These are phyloP conservation scores for Prinia subflava DNA, from an alignment of 2,113 vertebrate genomes.

Conservation along the genomic window DNA sequence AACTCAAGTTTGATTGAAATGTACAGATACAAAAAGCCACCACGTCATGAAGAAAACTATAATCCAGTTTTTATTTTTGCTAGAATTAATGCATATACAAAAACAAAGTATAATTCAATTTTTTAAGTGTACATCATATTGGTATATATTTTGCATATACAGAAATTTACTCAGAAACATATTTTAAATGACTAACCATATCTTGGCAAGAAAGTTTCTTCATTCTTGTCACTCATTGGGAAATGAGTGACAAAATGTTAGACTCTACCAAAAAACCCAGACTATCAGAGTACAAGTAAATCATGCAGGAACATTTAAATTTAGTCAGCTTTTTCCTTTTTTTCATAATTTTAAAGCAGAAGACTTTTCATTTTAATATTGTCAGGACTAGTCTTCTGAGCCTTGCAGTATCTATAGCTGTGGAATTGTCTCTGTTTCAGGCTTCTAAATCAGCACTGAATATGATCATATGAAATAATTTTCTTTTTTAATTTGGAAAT, in stretches of 20 bases:
- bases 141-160: background rate
- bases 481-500: background rate
- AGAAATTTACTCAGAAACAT: background rate
- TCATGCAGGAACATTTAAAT: background rate
- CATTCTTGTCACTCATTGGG: background rate
- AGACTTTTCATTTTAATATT: background rate
- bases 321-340: background rate
- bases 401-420: background rate
- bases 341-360: background rate
- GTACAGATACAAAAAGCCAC: background rate
- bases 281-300: background rate
- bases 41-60: background rate
- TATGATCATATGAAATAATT: background rate
- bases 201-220: background rate
- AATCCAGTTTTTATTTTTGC: background rate
- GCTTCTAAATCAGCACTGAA: background rate
- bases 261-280: background rate
- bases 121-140: background rate
- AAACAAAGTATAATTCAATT: background rate
- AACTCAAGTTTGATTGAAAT: background rate
- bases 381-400: background rate
- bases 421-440: background rate
- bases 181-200: background rate
- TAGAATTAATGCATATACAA: background rate
- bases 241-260: background rate